Percentiles rank a stretch among this genome's conserved stretches.
Conservation (phyloP, 2,797 vertebrate genomes). For the Chloroceryle amazona region DNA sequence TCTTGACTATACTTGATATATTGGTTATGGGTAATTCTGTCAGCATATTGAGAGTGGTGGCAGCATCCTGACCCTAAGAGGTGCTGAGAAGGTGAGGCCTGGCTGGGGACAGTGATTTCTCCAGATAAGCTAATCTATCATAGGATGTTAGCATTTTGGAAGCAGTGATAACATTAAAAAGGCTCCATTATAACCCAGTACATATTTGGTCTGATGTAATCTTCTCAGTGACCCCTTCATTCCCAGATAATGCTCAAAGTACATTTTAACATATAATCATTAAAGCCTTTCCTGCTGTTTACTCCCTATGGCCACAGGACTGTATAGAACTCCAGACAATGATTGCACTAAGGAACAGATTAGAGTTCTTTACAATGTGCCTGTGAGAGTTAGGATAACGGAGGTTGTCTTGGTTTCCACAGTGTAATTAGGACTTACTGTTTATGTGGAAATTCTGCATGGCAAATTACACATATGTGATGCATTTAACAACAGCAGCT, state of each 20-base stretch:
- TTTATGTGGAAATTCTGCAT: background rate
- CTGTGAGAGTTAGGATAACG: background rate
- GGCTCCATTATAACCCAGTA: background rate
- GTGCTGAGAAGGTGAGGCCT: background rate
- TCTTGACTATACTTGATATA: background rate
- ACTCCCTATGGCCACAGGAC: background rate
- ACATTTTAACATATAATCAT: background rate
- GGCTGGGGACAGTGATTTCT: background rate
- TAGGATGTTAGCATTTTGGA: background rate
- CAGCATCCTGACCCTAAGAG: background rate
- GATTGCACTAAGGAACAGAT: background rate
- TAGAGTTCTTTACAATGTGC: background rate
- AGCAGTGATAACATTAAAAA: background rate
- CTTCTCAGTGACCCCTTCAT: background rate
- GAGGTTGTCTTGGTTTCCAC: background rate
- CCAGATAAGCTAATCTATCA: background rate
- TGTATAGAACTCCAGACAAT: background rate
- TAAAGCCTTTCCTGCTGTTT: background rate
- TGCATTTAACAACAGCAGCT: background rate
- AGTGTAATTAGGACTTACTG: background rate
- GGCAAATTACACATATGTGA: background rate
- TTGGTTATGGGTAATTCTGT: background rate
- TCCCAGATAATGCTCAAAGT: background rate
- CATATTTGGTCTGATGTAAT: background rate
- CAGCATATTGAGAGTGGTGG: background rate